These are phyloP conservation scores for Hypanus sabinus DNA, from an alignment of 2,113 vertebrate genomes.

Conservation along the genomic window DNA sequence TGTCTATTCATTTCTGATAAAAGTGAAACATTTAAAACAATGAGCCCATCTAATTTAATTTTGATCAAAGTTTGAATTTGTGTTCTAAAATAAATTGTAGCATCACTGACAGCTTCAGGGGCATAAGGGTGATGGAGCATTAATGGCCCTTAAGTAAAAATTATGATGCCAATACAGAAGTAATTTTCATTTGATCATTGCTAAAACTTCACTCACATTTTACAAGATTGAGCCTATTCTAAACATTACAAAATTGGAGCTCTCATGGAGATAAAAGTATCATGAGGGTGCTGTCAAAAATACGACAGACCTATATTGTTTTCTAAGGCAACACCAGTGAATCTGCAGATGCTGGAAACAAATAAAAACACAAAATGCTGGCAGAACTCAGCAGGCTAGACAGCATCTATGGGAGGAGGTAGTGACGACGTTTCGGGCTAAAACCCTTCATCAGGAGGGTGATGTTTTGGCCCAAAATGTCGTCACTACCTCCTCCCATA, in stretches of 20 bases:
- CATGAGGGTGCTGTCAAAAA: not conserved
- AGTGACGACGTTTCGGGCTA: too few species aligned
- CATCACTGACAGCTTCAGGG: not conserved
- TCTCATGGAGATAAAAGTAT: slow-evolving; percentile 4
- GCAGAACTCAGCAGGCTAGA: too few species aligned
- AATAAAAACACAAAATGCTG: too few species aligned
- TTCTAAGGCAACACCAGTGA: too few species aligned
- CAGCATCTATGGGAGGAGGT: too few species aligned
- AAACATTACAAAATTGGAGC: not conserved
- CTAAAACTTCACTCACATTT: not conserved
- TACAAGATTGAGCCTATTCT: not conserved
- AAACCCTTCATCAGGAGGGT: too few species aligned
- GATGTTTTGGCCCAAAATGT: too few species aligned
- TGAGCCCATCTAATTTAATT: not conserved
- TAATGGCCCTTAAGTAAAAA: not conserved
- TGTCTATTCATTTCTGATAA: not conserved
- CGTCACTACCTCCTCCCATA: too few species aligned
- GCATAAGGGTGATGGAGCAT: not conserved
- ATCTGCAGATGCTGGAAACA: too few species aligned
- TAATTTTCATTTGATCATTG: not conserved
- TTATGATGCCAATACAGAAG: not conserved
- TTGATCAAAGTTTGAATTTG: not conserved
- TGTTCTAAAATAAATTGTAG: not conserved
- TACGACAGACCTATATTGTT: not conserved
- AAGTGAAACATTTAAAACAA: not conserved